Base-by-base conservation (phyloP, 2,888 invertebrate species). In the Diplolepis rosae region DNA sequence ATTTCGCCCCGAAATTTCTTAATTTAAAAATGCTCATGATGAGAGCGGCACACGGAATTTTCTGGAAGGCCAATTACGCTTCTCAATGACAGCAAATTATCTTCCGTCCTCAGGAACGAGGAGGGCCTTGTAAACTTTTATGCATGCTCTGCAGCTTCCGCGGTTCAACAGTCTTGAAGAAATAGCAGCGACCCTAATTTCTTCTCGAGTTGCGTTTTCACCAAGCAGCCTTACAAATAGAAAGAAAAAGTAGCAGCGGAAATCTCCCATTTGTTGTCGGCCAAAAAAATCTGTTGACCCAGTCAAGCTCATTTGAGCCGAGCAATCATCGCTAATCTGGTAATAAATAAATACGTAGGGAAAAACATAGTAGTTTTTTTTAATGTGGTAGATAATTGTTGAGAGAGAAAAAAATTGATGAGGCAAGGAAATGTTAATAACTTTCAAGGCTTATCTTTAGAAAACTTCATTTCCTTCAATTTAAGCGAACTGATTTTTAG, bases 11-110 rank as follows among this genome's bases (percentile, higher is more conserved):
- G 81, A 81, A 82, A 84, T 84, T 84, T 81, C 82, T 82, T 78
- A 80, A 82, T 84, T 82, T 73, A 68, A 72, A 22, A 66, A 69
- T 35, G 6, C 39, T 39, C 35, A 61, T 61, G 56, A 61, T 61
- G 22, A 39, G 24, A 61, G 39, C 39, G 35, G 39, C 61, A 35
- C 65, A 35, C 27, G 27, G 65, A 66, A 61, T 77, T 56, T 79
- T 78, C 76, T 74, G 81, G 82, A 83, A 84, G 84, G 83, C 78
- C 83, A 77, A 81, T 81, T 82, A 80, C 66, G 70, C 74, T 72
- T 73, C 71, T 76, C 78, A 80, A 80, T 77, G 82, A 84, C 78
- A 77, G 77, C 77, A 77, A 82, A 80, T 83, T 79, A 82, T 77
- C 78, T 69, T 73, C 71, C 73, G 78, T 80, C 77, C 73, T 56